Evolutionary conservation across 1,140 invertebrate genomes (phyloP).

Genomic region (Kradibia gibbosae): DNA sequence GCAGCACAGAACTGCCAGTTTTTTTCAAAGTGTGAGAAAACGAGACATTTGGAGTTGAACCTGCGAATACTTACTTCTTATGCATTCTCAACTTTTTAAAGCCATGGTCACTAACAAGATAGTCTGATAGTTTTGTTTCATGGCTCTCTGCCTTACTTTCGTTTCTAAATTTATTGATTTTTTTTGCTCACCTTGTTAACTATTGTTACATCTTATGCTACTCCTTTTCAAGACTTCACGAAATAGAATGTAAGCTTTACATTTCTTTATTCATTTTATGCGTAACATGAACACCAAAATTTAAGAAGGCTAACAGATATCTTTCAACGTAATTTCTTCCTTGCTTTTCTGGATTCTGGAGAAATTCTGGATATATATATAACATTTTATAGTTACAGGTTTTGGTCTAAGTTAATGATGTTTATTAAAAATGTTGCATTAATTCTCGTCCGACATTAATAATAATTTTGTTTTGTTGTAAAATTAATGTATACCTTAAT

Average conservation of each 20-base stretch:
- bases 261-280: background rate
- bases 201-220: background rate
- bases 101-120: conserved; percentile 23
- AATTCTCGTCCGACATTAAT: no score
- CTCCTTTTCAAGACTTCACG: background rate
- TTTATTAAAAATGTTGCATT: no score
- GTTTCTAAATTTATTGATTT: background rate
- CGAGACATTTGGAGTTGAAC: conserved; percentile 23
- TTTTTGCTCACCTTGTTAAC: background rate
- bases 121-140: conserved; percentile 27
- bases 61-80: background rate
- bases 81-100: background rate
- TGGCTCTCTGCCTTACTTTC: background rate
- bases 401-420: no score
- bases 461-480: no score
- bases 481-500: no score
- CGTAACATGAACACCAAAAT: background rate
- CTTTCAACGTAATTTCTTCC: no score
- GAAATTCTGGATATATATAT: no score
- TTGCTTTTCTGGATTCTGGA: no score
- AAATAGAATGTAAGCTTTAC: background rate
- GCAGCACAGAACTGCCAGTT: background rate
- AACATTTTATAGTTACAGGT: no score
- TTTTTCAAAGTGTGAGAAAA: background rate
- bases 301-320: background rate